Base-by-base conservation (phyloP, 53 echinoderm and acorn worm species). In the Hippasteria phrygiana region DNA sequence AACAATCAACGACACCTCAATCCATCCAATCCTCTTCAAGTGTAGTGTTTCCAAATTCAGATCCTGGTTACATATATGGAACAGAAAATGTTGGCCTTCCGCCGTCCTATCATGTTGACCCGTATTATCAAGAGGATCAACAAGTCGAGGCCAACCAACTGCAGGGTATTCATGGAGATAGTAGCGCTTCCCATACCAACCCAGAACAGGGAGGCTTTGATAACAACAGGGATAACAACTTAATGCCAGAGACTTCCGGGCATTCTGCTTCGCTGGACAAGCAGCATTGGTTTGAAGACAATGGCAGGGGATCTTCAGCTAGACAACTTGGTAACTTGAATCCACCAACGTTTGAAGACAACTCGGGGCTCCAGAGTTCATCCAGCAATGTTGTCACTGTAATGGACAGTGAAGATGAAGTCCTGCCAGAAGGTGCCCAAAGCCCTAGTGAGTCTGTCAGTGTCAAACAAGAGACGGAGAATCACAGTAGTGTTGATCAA, bases 371-470 rank as follows among this genome's bases (percentile, higher is more conserved):
- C 5, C 47, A 75, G 29, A 12, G n/a, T 24, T 72, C 72, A 29
- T 29, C 22, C 29, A 48, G 70, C 12, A 47, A 84, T 20, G 47
- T 54, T 20, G 84, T 84, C 42, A 84, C 84, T 36, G 84, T 84
- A 32, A n/a, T 84, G 34, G 84, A 84, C 70, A 84, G 84, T 48
- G 84, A 69, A 1, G 84, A 84, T 11, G 84, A 84, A n/a, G 40
- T 5, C 10, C 1, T 11, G 48, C 10, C 46, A 11, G 83, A 65
- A 27, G 31, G 32, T 26, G 16, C 82, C 17, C 33, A 38, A 9
- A 20, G 42, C 33, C 47, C 36, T 8, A 55, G 71, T 37, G 32
- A 84, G 24, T 69, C 71, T 2, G 17, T 22, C 0, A 29, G 20
- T 75, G 75, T 46, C 14, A 47, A 1, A 48, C 47, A 48, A 41